Evolutionary conservation across 1,140 invertebrate genomes (phyloP).

Genomic region (Aplysia californica): DNA sequence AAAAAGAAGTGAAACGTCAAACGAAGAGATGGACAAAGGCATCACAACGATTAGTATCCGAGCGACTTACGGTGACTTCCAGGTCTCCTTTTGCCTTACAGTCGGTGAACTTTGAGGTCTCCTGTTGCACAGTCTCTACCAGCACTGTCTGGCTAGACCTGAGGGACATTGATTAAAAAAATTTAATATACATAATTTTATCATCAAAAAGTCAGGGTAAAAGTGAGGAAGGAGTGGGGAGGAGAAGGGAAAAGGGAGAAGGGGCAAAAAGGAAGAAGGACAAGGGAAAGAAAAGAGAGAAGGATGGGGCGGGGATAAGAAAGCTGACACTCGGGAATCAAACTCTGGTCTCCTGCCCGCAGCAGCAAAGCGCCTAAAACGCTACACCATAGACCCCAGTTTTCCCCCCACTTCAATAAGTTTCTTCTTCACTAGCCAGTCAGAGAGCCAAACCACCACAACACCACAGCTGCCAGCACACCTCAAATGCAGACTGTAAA

Average conservation of each 20-base stretch:
- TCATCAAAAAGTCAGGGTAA: background rate
- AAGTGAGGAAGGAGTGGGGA: background rate
- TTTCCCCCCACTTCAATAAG: too few relatives aligned
- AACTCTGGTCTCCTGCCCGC: too few relatives aligned
- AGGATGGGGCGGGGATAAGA: background rate
- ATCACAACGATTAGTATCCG: background rate
- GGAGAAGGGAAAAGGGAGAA: background rate
- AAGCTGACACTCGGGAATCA: too few relatives aligned
- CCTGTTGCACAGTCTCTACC: constrained; percentile 60
- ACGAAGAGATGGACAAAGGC: background rate
- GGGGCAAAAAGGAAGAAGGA: background rate
- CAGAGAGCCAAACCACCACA: background rate
- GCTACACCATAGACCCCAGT: too few relatives aligned
- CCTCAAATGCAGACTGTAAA: background rate
- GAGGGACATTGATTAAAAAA: background rate
- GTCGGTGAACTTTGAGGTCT: constrained; percentile 59
- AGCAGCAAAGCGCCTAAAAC: too few relatives aligned
- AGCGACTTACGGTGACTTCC: constrained; percentile 44
- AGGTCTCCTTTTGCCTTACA: constrained; percentile 48
- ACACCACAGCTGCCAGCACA: background rate
- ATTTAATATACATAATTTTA: background rate
- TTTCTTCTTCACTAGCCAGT: too few relatives aligned
- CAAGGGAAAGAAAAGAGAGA: background rate
- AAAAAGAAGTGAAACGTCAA: background rate
- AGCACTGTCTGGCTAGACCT: constrained; percentile 59